These are phyloP conservation scores for Cybosia mesomella DNA, from an alignment of 2,888 invertebrate genomes.

Conservation along the genomic window DNA sequence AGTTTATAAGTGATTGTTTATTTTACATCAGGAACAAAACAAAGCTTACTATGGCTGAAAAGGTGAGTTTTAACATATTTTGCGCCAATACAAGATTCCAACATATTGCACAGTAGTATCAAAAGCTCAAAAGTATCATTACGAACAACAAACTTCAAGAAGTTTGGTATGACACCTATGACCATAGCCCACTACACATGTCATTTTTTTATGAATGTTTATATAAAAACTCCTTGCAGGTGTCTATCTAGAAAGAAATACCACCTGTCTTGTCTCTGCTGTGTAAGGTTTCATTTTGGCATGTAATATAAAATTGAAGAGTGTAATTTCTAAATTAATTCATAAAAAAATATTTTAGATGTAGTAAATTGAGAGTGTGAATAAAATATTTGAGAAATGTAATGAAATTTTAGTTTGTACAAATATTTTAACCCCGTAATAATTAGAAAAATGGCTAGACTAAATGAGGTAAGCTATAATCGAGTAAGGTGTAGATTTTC, in stretches of 20 bases:
- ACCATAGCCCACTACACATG: neutral
- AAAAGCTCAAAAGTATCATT: neutral
- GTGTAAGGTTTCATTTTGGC: conserved; percentile 54
- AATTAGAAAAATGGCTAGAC: conserved; percentile 23
- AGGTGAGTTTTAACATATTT: conserved; percentile 56
- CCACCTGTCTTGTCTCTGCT: conserved; percentile 55
- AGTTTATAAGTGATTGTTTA: conserved; percentile 36
- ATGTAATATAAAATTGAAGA: conserved; percentile 51
- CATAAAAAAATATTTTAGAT: conserved; percentile 37
- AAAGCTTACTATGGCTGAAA: conserved; percentile 66
- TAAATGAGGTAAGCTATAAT: conserved; percentile 27
- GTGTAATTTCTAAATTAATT: conserved; percentile 37
- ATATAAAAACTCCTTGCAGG: conserved; percentile 36
- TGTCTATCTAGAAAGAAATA: conserved; percentile 38
- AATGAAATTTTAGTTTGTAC: conserved; percentile 41
- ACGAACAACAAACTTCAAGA: neutral
- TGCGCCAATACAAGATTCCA: neutral
- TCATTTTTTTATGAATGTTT: conserved; percentile 20
- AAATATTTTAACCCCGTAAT: conserved; percentile 12
- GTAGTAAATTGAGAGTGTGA: conserved; percentile 41
- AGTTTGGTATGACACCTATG: neutral
- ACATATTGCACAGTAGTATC: neutral
- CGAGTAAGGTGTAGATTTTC: neutral
- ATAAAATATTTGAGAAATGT: conserved; percentile 42
- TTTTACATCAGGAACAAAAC: conserved; percentile 44